Evolutionary conservation across 2,797 vertebrate species (phyloP).

Genomic region (Distichodus sexfasciatus): DNA sequence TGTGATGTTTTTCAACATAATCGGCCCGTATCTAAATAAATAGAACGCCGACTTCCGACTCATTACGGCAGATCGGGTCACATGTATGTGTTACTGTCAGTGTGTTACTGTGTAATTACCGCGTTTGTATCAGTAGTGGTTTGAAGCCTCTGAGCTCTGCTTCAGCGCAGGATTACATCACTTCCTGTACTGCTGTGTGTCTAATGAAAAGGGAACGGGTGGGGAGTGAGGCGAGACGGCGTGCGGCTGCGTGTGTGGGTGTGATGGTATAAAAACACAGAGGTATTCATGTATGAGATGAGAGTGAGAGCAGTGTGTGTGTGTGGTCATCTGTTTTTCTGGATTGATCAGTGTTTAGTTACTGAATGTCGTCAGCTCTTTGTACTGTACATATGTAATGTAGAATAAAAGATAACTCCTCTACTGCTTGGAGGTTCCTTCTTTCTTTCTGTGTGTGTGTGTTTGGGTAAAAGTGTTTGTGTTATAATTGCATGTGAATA

Average conservation of each 20-base stretch:
- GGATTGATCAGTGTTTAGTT: slow-evolving; percentile 14
- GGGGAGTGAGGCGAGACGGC: neutral
- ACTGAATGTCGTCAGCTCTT: slow-evolving; percentile 17
- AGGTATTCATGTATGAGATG: neutral
- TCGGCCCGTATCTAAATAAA: too few species aligned
- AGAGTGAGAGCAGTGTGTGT: slow-evolving; percentile 15
- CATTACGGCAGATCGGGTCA: too few species aligned
- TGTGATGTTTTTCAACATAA: too few species aligned
- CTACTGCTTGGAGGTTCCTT: slow-evolving; percentile 1
- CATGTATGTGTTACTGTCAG: too few species aligned
- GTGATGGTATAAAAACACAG: neutral
- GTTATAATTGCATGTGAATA: neutral
- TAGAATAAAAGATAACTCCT: slow-evolving; percentile 36
- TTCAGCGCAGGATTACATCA: neutral
- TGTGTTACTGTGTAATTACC: neutral
- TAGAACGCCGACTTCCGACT: too few species aligned
- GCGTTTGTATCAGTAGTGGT: neutral
- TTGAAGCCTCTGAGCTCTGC: neutral
- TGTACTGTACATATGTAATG: slow-evolving; percentile 38
- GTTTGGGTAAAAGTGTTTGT: neutral
- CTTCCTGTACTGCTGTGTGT: neutral
- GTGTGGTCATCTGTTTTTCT: slow-evolving; percentile 16
- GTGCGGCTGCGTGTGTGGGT: neutral
- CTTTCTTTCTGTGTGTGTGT: neutral
- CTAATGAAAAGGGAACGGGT: neutral